Conservation (phyloP, 2,797 vertebrate genomes). For the Crax fasciolata region DNA sequence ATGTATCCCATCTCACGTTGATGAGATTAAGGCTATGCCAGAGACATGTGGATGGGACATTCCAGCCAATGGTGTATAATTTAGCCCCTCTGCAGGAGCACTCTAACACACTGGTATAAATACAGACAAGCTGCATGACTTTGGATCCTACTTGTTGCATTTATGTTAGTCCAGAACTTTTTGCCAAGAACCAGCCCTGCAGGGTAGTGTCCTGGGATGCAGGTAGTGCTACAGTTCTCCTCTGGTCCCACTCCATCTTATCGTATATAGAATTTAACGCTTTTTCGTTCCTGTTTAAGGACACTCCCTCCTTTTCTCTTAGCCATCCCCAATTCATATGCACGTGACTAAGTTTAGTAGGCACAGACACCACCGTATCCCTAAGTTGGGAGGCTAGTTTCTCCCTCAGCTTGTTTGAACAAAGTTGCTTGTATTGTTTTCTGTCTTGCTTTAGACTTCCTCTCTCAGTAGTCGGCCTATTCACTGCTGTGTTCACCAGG, state of each 20-base stretch:
- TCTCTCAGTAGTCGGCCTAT: neutral
- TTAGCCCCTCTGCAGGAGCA: neutral
- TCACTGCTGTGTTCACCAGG: neutral
- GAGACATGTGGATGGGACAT: neutral
- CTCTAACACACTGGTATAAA: neutral
- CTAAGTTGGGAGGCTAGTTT: neutral
- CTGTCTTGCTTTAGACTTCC: constrained; percentile 2
- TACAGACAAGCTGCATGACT: neutral
- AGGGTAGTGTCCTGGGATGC: neutral
- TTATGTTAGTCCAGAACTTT: neutral
- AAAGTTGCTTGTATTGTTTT: neutral
- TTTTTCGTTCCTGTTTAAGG: neutral
- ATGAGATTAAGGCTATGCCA: neutral
- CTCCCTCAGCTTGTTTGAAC: neutral
- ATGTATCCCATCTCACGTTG: neutral
- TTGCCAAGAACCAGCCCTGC: neutral
- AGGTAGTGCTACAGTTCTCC: neutral
- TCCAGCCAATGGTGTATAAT: neutral
- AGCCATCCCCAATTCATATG: neutral
- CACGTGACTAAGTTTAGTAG: neutral
- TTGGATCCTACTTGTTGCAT: neutral
- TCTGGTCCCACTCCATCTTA: neutral
- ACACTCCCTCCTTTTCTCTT: neutral
- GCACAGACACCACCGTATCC: neutral
- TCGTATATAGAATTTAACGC: neutral